A percentile compares a stretch with the other conserved stretches of the same genome.
Conservation (phyloP, 2,113 vertebrate genomes). For the Salminus brasiliensis region DNA sequence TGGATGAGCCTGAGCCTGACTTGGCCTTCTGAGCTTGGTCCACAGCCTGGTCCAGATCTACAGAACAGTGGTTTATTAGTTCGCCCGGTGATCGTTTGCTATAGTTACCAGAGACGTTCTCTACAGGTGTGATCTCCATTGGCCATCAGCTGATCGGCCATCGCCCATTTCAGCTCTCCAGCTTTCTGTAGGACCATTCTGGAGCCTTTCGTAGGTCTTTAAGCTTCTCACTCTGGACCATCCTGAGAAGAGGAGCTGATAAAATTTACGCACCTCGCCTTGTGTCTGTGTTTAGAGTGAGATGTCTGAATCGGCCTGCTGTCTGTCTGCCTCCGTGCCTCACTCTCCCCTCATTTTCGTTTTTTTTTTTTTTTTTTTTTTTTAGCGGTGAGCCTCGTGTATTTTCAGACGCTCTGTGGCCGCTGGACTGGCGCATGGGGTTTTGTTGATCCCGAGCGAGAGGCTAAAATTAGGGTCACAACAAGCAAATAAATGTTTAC, state of each 20-base stretch:
- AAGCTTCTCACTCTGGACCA: not conserved
- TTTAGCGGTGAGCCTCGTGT: slow-evolving; percentile 53
- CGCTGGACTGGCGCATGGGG: slow-evolving; percentile 46
- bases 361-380: not conserved
- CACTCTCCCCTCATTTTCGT: slow-evolving; percentile 3
- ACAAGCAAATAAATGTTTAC: slow-evolving; percentile 69
- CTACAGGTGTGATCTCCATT: too few species aligned
- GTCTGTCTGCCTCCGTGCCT: slow-evolving; percentile 21
- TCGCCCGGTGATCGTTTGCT: too few species aligned
- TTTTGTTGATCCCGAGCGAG: slow-evolving; percentile 51
- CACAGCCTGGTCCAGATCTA: too few species aligned
- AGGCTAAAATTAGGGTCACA: slow-evolving; percentile 61
- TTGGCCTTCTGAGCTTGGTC: too few species aligned
- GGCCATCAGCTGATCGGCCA: too few species aligned
- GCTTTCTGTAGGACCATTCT: too few species aligned
- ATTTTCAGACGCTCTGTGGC: slow-evolving; percentile 66
- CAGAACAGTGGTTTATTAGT: too few species aligned
- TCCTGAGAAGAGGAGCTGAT: not conserved
- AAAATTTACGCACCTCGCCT: not conserved
- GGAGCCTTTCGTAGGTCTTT: not conserved
- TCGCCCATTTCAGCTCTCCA: too few species aligned
- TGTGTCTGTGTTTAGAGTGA: slow-evolving; percentile 21
- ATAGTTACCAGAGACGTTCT: too few species aligned
- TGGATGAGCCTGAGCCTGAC: too few species aligned
- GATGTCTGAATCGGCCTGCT: slow-evolving; percentile 9